Conservation (phyloP, 2,888 invertebrate genomes). For the Parasteatoda lunata region DNA sequence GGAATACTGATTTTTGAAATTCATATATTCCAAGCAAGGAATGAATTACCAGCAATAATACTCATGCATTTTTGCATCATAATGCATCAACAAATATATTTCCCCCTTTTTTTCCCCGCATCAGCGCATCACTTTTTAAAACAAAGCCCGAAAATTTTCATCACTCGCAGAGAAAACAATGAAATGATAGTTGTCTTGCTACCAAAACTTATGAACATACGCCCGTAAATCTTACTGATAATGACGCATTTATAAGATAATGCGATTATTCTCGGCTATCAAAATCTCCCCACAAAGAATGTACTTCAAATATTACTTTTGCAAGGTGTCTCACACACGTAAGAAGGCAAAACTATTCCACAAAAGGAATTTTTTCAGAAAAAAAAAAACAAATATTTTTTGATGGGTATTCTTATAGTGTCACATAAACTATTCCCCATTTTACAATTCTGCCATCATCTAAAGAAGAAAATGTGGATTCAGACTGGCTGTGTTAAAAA, state of each 20-base stretch:
- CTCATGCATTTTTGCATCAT: no score
- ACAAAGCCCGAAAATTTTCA: conserved; percentile 8
- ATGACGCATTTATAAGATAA: background rate
- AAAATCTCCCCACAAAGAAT: background rate
- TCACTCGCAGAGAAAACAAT: conserved; percentile 34
- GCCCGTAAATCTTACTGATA: conserved; percentile 22
- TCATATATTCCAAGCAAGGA: no score
- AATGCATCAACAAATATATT: no score
- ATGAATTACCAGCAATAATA: no score
- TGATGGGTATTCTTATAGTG: conserved; percentile 40
- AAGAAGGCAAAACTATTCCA: background rate
- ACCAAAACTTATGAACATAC: conserved; percentile 24
- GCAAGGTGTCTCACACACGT: background rate
- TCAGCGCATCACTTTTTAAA: background rate
- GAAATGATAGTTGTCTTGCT: conserved; percentile 27
- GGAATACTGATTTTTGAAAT: no score
- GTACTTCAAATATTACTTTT: background rate
- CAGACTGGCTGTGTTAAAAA: no score
- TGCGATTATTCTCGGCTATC: background rate
- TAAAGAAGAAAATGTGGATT: background rate
- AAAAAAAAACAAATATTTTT: no score
- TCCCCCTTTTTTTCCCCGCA: background rate
- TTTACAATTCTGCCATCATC: background rate
- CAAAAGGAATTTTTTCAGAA: no score
- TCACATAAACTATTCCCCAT: conserved; percentile 44